phyloP scores from a whole-genome alignment of 2,113 vertebrate species.

The Antechinus flavipes region DNA sequence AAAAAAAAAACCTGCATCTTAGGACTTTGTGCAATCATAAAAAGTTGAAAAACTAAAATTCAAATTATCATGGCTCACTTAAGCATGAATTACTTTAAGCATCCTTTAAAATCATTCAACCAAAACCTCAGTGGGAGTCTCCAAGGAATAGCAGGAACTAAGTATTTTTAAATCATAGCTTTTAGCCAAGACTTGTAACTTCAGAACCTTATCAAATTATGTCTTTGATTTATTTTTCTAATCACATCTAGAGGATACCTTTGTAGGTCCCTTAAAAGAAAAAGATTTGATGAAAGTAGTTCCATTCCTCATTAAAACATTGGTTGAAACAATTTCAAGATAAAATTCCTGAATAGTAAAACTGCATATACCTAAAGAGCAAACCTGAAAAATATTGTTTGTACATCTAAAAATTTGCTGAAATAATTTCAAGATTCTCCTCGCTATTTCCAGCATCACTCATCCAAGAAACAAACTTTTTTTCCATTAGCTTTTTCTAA shows the following conservation, averaged over 20 bases:
- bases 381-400: constrained; percentile 12
- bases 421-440: constrained; percentile 30
- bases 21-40: not conserved
- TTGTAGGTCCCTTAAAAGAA: not conserved
- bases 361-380: constrained; percentile 20
- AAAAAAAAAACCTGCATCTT: not conserved
- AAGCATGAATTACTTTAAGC: constrained; percentile 77
- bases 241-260: constrained; percentile 62
- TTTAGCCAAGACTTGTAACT: constrained; percentile 74
- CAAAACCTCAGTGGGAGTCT: constrained; percentile 74
- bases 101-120: constrained; percentile 71
- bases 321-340: constrained; percentile 49
- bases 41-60: not conserved
- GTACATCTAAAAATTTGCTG: constrained; percentile 45
- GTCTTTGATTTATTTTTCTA: constrained; percentile 63
- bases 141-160: constrained; percentile 74
- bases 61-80: constrained; percentile 80
- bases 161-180: constrained; percentile 67
- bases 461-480: constrained; percentile 46
- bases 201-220: constrained; percentile 62
- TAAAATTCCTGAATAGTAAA: not conserved
- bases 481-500: constrained; percentile 29
- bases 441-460: constrained; percentile 49
- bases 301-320: constrained; percentile 41
- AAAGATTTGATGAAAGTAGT: constrained; percentile 8